phyloP scores from a whole-genome alignment of 1,140 invertebrate species.

The Hyphantria cunea region DNA sequence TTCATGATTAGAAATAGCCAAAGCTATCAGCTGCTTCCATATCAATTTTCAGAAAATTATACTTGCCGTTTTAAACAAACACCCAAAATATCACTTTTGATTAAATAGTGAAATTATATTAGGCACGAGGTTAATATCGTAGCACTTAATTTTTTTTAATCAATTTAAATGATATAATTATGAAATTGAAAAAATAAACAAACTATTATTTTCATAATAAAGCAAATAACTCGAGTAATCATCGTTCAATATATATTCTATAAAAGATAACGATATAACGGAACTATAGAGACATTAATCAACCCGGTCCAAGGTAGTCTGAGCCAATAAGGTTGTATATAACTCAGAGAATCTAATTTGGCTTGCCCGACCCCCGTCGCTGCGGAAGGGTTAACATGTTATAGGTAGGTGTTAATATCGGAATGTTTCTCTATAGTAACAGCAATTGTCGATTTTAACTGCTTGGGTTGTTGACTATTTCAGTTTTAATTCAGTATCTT shows the following conservation, averaged over 20 bases:
- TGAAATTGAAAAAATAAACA: no score
- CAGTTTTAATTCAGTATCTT: neutral
- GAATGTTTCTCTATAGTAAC: conserved; percentile 32
- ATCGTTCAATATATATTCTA: conserved; percentile 10
- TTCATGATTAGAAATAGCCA: no score
- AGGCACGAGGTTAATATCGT: no score
- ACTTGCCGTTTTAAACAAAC: no score
- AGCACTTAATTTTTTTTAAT: no score
- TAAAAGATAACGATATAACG: conserved; percentile 48
- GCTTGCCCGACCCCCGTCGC: conserved; percentile 45
- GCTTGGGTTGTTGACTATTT: conserved; percentile 15
- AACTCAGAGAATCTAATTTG: conserved; percentile 73
- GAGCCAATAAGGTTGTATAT: conserved; percentile 68
- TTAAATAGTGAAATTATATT: no score
- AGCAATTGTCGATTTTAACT: conserved; percentile 19
- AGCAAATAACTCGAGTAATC: conserved; percentile 11
- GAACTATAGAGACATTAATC: conserved; percentile 64
- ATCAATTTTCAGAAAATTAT: no score
- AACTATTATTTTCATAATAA: no score
- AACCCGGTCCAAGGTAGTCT: conserved; percentile 52
- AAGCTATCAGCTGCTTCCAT: no score
- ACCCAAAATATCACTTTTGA: no score
- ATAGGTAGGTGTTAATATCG: conserved; percentile 60
- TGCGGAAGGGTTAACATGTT: conserved; percentile 59
- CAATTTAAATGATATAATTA: no score